Evolutionary conservation across 2,113 vertebrate genomes (phyloP).

Genomic region (Sporophila hypoxantha): DNA sequence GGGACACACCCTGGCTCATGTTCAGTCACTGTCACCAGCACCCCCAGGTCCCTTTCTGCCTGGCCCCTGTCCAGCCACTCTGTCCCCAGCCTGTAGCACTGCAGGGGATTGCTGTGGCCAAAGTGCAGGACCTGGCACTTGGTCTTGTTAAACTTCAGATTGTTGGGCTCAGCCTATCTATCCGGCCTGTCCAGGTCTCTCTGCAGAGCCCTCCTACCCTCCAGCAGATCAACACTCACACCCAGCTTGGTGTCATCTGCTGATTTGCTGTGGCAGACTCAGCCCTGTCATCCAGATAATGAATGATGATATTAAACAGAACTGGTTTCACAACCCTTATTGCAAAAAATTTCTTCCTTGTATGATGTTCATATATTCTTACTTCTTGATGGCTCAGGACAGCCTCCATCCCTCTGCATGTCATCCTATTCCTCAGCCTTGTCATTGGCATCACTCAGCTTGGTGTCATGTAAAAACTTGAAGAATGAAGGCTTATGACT

Average conservation of each 20-base stretch:
- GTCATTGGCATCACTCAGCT: background rate
- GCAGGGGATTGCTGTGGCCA: background rate
- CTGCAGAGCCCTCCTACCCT: background rate
- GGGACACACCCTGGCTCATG: background rate
- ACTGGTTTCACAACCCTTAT: background rate
- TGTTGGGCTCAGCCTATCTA: fast-evolving
- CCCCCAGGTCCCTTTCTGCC: background rate
- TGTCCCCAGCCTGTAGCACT: background rate
- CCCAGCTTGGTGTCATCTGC: background rate
- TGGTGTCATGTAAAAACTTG: background rate
- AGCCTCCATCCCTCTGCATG: background rate
- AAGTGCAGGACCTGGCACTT: background rate
- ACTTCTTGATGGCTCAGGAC: background rate
- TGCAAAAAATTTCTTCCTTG: background rate
- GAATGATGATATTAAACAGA: background rate
- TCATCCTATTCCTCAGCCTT: background rate
- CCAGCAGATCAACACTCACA: too few relatives aligned
- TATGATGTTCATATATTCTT: background rate
- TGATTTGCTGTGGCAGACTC: background rate
- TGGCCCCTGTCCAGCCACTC: background rate
- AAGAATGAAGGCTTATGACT: background rate
- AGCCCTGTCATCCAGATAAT: background rate
- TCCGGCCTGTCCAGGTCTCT: background rate
- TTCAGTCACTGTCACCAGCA: background rate
- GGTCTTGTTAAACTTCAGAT: background rate